Evolutionary conservation across 1,140 invertebrate genomes (phyloP), one percentile per base, ranked within the genome.

Genomic region (Drosophila burlai): DNA sequence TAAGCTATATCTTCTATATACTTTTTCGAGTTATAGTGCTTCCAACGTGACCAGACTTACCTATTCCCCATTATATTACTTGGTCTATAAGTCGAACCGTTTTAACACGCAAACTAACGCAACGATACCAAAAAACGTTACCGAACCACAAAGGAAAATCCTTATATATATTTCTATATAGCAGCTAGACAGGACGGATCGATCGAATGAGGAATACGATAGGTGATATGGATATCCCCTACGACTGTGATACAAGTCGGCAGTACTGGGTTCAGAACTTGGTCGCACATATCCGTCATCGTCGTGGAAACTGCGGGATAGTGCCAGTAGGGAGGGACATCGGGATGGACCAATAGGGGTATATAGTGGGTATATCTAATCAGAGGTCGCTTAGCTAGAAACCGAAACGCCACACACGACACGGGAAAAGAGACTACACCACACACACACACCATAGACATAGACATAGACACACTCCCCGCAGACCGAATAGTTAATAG

Each of bases 191-290:
- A 24, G 38, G 15, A 45, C 6, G 21, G 15, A 46, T 7, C 15
- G 62, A 69, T 45, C n/a, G 40, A 36, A 54, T 34, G 47, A 31
- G n/a, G 36, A 21, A 55, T 55, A 24, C 18, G 52, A 16, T 55
- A 55, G 21, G 34, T 40, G 24, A 54, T 42, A 45, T 40, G 50
- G 67, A 68, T 71, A 68, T 49, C 63, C 63, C 67, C 67, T 46
- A 68, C 67, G 67, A 74, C 55, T 87, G 83, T 86, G 83, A 86
- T 87, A 83, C 47, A 73, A 83, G 80, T 83, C 72, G 83, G 64
- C 71, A 80, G 66, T 72, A 62, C 81, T 71, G 58, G 69, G 63
- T 60, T 80, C 43, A 47, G 76, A 78, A 80, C 69, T 61, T 65
- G 71, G 73, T 64, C 63, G 68, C 55, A 72, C 65, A 78, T 82